Conservation (phyloP, 2,888 invertebrate genomes). For the Spodoptera littoralis region DNA sequence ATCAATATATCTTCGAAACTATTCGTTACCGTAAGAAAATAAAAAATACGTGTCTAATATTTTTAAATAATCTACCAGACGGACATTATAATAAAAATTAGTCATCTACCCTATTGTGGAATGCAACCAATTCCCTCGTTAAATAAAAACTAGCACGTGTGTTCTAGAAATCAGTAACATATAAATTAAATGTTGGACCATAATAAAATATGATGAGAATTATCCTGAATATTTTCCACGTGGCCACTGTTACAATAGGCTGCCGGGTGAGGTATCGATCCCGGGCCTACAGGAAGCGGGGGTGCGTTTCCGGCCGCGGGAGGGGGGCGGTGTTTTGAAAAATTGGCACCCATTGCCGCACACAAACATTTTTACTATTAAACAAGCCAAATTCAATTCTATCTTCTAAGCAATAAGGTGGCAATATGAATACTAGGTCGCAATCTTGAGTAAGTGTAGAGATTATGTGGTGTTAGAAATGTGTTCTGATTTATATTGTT, state of each 20-base stretch:
- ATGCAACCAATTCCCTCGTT: too few species aligned
- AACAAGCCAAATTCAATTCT: slow-evolving; percentile 66
- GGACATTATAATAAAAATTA: too few species aligned
- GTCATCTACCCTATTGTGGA: too few species aligned
- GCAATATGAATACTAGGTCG: slow-evolving; percentile 19
- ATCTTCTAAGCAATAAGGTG: slow-evolving; percentile 56
- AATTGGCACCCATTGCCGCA: slow-evolving; percentile 84
- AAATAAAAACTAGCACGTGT: not conserved
- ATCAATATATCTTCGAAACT: too few species aligned
- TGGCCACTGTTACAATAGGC: slow-evolving; percentile 75
- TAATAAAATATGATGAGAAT: slow-evolving; percentile 31
- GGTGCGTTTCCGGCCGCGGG: slow-evolving; percentile 78
- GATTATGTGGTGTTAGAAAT: slow-evolving; percentile 65
- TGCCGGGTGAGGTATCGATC: slow-evolving; percentile 84
- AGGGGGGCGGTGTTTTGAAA: slow-evolving; percentile 84
- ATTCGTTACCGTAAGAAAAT: too few species aligned
- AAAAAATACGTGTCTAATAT: too few species aligned
- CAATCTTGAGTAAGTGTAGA: slow-evolving; percentile 56
- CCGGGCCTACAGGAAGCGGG: slow-evolving; percentile 83
- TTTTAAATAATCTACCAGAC: too few species aligned
- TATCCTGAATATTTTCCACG: slow-evolving; percentile 65
- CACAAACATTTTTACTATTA: slow-evolving; percentile 66
- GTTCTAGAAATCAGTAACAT: not conserved
- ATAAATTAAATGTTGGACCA: not conserved
- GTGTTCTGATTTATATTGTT: slow-evolving; percentile 68